These are phyloP conservation scores for Ylistrum balloti DNA, from an alignment of 1,140 invertebrate genomes.

Conservation along the genomic window DNA sequence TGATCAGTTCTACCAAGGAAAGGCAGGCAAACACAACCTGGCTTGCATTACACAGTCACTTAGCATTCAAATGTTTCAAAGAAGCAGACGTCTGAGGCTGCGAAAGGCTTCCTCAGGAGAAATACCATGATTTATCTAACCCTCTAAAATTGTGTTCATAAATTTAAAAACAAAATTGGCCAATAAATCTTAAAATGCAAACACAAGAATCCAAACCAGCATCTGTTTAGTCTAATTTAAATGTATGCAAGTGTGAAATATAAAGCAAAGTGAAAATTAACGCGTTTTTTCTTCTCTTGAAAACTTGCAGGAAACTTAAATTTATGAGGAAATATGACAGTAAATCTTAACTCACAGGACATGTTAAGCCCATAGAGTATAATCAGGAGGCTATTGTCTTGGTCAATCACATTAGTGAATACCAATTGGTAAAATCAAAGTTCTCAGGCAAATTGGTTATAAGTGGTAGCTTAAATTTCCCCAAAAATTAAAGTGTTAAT, in stretches of 20 bases:
- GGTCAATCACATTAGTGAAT: neutral
- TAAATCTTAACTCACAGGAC: neutral
- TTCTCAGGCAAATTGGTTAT: neutral
- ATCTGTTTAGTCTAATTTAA: neutral
- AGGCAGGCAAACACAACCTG: neutral
- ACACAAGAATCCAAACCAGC: neutral
- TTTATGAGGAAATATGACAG: neutral
- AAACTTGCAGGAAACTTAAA: conserved; percentile 5
- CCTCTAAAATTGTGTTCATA: neutral
- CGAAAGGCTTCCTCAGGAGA: neutral
- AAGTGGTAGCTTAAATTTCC: neutral
- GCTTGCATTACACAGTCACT: conserved; percentile 4
- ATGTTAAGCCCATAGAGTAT: neutral
- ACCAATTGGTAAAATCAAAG: neutral
- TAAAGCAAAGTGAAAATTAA: neutral
- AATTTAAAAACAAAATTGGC: neutral
- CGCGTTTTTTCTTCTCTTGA: neutral
- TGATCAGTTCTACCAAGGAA: neutral
- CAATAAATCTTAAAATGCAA: neutral
- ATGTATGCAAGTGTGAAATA: conserved; percentile 5
- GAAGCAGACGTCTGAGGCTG: neutral
- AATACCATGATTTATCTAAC: conserved; percentile 35
- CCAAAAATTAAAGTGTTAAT: conserved; percentile 14
- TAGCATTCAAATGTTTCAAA: conserved; percentile 28
- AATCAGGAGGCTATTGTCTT: neutral